Percentiles rank a stretch among this genome's conserved stretches.
phyloP scores from a whole-genome alignment of 1,140 invertebrate genomes.

The Meloidogyne chitwoodi region DNA sequence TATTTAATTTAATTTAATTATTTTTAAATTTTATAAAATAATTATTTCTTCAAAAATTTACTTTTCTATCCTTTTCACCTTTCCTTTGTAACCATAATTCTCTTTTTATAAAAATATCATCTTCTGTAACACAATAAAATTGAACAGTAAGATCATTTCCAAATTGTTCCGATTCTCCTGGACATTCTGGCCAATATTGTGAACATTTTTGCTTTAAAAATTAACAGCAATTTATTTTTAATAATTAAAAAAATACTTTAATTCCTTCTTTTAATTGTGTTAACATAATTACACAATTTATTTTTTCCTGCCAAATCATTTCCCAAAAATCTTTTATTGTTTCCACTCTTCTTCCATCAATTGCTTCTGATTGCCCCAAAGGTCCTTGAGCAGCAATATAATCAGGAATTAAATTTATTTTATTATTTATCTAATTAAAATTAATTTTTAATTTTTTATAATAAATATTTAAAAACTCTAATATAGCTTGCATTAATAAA shows the following conservation, averaged over 20 bases:
- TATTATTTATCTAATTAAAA: neutral
- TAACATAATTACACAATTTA: constrained; percentile 62
- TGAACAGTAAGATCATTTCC: constrained; percentile 27
- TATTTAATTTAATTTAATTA: constrained; percentile 4
- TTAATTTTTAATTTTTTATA: neutral
- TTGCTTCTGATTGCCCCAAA: constrained; percentile 27
- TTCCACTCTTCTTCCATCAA: constrained; percentile 26
- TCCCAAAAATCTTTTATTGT: constrained; percentile 60
- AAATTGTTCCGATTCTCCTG: constrained; percentile 34
- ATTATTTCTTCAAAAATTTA: too few species aligned
- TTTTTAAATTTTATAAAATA: too few species aligned
- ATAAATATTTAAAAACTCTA: constrained; percentile 11
- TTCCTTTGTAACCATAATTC: constrained; percentile 39
- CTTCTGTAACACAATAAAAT: constrained; percentile 41
- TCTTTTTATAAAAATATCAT: constrained; percentile 46
- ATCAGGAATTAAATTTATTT: constrained; percentile 9
- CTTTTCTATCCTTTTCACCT: constrained; percentile 37
- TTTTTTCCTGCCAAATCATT: constrained; percentile 62
- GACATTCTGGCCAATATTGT: constrained; percentile 42
- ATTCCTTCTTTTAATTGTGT: constrained; percentile 61
- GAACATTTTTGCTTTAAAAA: constrained; percentile 42
- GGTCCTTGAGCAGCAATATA: constrained; percentile 49
- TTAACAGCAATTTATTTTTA: neutral
- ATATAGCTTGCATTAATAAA: constrained; percentile 47
- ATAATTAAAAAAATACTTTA: constrained; percentile 39